Evolutionary conservation across 1,140 invertebrate species (phyloP).

Genomic region (Diorhabda sublineata): DNA sequence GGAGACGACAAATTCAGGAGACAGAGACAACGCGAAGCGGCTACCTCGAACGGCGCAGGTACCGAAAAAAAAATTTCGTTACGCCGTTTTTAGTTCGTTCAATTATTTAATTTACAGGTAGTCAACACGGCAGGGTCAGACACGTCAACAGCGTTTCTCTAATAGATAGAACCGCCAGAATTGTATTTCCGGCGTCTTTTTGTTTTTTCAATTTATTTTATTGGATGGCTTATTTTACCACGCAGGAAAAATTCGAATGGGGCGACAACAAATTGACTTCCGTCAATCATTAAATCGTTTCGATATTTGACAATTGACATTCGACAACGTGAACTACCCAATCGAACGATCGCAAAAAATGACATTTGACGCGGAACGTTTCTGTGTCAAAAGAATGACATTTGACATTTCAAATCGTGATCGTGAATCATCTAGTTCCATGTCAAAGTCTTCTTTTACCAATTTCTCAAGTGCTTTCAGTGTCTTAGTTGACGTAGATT

Average conservation of each 20-base stretch:
- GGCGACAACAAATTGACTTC: slow-evolving; percentile 52
- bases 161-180: slow-evolving; percentile 79
- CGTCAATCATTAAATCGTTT: no score
- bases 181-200: slow-evolving; percentile 85
- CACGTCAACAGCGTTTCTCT: slow-evolving; percentile 83
- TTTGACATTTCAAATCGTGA: no score
- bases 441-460: no score
- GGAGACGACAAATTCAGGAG: slow-evolving; percentile 73
- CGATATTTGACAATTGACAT: no score
- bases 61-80: slow-evolving; percentile 12
- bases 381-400: no score
- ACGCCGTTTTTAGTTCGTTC: slow-evolving; percentile 7
- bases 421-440: no score
- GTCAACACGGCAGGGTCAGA: slow-evolving; percentile 51
- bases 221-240: slow-evolving; percentile 76
- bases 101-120: slow-evolving; percentile 38
- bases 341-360: no score
- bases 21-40: slow-evolving; percentile 68
- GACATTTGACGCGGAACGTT: no score
- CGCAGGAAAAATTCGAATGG: slow-evolving; percentile 70
- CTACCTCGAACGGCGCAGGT: slow-evolving; percentile 28
- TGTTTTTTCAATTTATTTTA: slow-evolving; percentile 80
- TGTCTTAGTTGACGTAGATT: no score
- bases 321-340: no score
- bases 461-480: no score